Evolutionary conservation across 2,888 invertebrate species (phyloP), one percentile per base, ranked within the genome.

Genomic region (Callosobruchus maculatus): DNA sequence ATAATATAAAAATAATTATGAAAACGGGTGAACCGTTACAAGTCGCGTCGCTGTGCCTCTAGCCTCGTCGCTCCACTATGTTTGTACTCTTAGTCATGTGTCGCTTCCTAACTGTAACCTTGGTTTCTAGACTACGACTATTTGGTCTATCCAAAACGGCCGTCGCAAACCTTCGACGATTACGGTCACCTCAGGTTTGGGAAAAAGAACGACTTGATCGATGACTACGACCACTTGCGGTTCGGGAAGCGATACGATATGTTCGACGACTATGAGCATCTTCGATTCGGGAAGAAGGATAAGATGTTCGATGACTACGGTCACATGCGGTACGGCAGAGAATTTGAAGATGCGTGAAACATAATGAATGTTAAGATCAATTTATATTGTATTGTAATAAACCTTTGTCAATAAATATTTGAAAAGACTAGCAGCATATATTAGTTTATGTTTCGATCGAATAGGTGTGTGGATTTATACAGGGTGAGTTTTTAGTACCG

Each of bases 241-340:
- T 49, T 49, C 13, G 49, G 49, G 1, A 49, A 49, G 18, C 49
- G 49, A 13, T 13, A 49, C 49, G 49, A 49, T 18, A 49, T 49
- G 49, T 49, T 49, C 13, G 49, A 49, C 13, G 49, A 49, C 49
- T 49, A 49, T 18, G 49, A 49, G 4, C 49, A 49, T 49, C 49
- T 49, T 49, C 49, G 49, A 13, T 49, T 49, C 49, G 49, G 49
- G 1, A 49, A 49, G 13, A 49, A 49, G 49, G 92, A 92, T 67
- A 92, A 92, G 75, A 88, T 90, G 21, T 93, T 92, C 79, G 93
- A 94, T 78, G 94, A 94, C 83, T 94, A 94, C 80, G 94, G 94
- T 0, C 93, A 93, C 81, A 89, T 93, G 88, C 87, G 94, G 76
- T 94, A 93, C 81, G 94, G 94, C 18, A 88, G 92, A 77, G 90